Base-by-base conservation (phyloP, 2,797 vertebrate species). In the Lepilemur septentrionalis region DNA sequence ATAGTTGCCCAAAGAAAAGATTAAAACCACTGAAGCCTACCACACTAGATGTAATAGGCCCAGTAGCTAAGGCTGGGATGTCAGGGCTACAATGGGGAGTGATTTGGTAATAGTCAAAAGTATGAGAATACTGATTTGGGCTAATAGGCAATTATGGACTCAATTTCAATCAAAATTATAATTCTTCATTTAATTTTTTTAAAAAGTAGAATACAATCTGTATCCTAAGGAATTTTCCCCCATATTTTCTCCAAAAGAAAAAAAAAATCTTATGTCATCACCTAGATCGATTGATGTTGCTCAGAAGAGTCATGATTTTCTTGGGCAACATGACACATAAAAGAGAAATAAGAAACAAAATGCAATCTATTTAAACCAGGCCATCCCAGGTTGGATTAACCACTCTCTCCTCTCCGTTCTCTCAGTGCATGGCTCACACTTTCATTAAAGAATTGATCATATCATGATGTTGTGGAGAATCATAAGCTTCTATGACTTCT, bases 231-330 rank as follows among this genome's bases (percentile, higher is more conserved):
- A 73, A 17, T 57, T 63, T 59, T 67, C 7, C 12, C 10, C 4
- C 17, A 83, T 92, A 50, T 93, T 95, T 81, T 73, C 65, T 69
- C 23, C 9, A 82, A 94, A 95, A 86, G 78, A 52, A 52, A 69
- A 84, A 83, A 75, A 46, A 75, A 72, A 48, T 38, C 25, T 86
- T 10, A 28, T 35, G 22, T 80, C n/a, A 73, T 94, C 35, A 14
- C 28, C n/a, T 20, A 4, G 35, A 70, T 83, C 20, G 48, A 85
- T n/a, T 73, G 28, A 20, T 6, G 3, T 50, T 70, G 15, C 63
- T 81, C 41, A 59, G 57, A 82, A 89, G 50, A 50, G 57, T 86
- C 67, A 28, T 12, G 20, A 70, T 87, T 91, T 94, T 69, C 79
- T 18, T 28, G 38, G 65, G 8, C 28, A 69, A 63, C n/a, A 73